Base-by-base conservation (phyloP, 2,888 invertebrate species). In the Spisula solida region DNA sequence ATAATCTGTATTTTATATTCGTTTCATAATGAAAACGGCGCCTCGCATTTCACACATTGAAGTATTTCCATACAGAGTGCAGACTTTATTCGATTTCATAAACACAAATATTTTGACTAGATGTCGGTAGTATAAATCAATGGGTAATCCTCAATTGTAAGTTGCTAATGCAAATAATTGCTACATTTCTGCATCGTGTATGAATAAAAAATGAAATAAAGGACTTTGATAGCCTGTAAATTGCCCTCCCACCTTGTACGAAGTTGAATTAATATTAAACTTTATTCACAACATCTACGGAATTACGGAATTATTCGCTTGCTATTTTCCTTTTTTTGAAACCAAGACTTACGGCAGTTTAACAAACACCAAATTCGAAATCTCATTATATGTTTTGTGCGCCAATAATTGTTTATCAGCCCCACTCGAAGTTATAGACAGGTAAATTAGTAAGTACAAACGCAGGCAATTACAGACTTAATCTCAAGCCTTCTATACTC, bases 351-450 rank as follows among this genome's bases (percentile, higher is more conserved):
- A 34, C 34, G 75, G 29, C 31, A 18, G 34, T 75, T 75, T 31
- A 16, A 34, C 29, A 25, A 34, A 75, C 75, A 31, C 31, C 12
- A 75, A 75, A 18, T 75, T 34, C 14, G 18, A 34, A 75, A 75
- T 34, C 75, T 75, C 34, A 75, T 75, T 31, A 34, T 18, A 34
- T 75, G 31, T 75, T 75, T 75, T 75, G 75, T 75, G 34, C 12
- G 75, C 34, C 34, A 34, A 70, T 70, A 83, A 47, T 51, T 70
- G 70, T 70, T 48, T 48, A 83, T 70, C 81, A n/a, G 20, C 83
- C 83, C 83, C 83, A 83, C 70, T 70, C 83, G 83, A 83, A 41
- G 83, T 70, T 83, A 70, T 47, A 83, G 83, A 66, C 83, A 47
- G 34, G 10, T 34, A 75, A 75, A 75, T 75, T 75, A 75, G 75